phyloP scores from a whole-genome alignment of 2,113 vertebrate genomes.

The Strix aluco region DNA sequence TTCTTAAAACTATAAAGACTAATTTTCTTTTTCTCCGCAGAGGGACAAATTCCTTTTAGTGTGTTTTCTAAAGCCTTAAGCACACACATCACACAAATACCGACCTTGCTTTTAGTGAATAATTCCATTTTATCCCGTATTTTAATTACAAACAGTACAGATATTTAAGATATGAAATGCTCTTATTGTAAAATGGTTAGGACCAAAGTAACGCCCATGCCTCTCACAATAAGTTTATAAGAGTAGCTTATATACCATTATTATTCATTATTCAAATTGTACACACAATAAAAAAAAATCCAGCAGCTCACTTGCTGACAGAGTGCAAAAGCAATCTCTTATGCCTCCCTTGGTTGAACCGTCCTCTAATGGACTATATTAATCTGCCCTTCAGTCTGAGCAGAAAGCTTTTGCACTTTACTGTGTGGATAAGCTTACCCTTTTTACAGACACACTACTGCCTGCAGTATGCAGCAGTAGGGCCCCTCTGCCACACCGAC shows the following conservation, averaged over 20 bases:
- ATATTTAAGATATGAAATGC: not conserved
- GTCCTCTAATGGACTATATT: not conserved
- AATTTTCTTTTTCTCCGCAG: constrained; percentile 3
- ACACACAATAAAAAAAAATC: not conserved
- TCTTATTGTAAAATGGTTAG: constrained; percentile 3
- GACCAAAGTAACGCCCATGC: not conserved
- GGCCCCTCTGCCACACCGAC: not conserved
- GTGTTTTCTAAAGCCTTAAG: not conserved
- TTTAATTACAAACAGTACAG: constrained; percentile 40
- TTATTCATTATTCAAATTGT: not conserved
- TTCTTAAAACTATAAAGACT: not conserved
- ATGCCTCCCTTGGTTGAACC: not conserved
- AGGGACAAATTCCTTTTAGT: not conserved
- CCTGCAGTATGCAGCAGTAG: rapidly evolving
- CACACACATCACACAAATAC: not conserved
- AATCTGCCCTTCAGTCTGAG: not conserved
- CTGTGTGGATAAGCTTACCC: rapidly evolving
- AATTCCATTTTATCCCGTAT: not conserved
- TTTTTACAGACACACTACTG: not conserved
- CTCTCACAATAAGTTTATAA: not conserved
- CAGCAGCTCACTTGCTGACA: constrained; percentile 11
- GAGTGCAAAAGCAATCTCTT: not conserved
- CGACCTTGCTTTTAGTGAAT: not conserved
- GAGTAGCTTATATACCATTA: constrained; percentile 4
- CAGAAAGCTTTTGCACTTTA: not conserved